Conservation (phyloP, 2,888 invertebrate species). For the Emesis castigata region DNA sequence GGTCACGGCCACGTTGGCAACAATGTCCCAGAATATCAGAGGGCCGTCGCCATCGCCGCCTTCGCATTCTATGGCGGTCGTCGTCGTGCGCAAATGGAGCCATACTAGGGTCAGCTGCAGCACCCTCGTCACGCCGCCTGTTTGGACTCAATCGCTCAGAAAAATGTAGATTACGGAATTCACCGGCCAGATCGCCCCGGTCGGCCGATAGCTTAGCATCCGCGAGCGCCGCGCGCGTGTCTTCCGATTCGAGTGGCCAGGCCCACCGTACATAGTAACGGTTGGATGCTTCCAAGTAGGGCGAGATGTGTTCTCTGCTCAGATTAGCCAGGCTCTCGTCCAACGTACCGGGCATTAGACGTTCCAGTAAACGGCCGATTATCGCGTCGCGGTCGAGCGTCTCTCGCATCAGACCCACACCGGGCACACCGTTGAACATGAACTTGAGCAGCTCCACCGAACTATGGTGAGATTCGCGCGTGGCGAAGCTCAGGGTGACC, state of each 20-base stretch:
- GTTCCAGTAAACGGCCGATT: slow-evolving; percentile 4
- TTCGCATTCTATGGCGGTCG: slow-evolving; percentile 12
- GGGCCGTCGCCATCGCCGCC: background rate
- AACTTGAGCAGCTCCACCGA: slow-evolving; percentile 14
- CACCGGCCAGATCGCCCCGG: background rate
- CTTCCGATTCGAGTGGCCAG: background rate
- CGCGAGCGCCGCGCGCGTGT: background rate
- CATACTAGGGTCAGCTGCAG: slow-evolving; percentile 14
- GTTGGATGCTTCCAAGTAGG: slow-evolving; percentile 5
- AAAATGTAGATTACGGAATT: no score
- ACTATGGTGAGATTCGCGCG: background rate
- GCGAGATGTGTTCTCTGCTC: slow-evolving; percentile 11
- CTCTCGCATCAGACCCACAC: background rate
- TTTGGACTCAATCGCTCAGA: background rate
- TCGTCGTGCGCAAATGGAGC: slow-evolving; percentile 7
- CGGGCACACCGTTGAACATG: slow-evolving; percentile 10
- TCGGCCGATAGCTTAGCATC: background rate
- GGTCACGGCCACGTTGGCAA: slow-evolving; percentile 8
- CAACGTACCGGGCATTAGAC: slow-evolving; percentile 9
- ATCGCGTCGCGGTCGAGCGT: slow-evolving; percentile 6
- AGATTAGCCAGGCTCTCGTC: slow-evolving; percentile 6
- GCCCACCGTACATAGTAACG: slow-evolving; percentile 8
- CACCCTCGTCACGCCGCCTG: slow-evolving; percentile 14
- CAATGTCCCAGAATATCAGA: slow-evolving; percentile 10
- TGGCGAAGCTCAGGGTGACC: slow-evolving; percentile 6